A percentile compares a stretch with the other conserved stretches of the same genome.
These are phyloP conservation scores for Megalops atlanticus DNA, from an alignment of 2,113 vertebrate genomes.

Conservation along the genomic window DNA sequence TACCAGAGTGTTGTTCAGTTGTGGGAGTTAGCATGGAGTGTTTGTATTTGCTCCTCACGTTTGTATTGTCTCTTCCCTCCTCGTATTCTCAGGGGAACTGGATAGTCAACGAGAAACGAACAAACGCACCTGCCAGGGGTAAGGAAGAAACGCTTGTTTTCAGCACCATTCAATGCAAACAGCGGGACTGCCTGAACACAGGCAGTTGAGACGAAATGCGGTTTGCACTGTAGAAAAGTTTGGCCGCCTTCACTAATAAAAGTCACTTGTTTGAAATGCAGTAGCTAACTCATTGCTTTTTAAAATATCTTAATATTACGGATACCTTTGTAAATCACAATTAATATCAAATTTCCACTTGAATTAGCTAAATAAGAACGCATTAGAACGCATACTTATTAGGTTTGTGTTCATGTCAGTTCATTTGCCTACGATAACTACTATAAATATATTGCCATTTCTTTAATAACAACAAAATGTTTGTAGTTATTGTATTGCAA, in stretches of 20 bases:
- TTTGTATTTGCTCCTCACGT: conserved; percentile 36
- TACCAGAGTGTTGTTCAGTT: conserved; percentile 18
- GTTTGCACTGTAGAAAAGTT: conserved; percentile 12
- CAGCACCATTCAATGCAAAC: conserved; percentile 21
- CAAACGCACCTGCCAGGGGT: conserved; percentile 47
- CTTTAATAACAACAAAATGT: no score
- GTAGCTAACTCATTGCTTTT: background rate
- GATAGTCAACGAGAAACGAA: conserved; percentile 34
- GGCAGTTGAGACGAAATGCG: background rate
- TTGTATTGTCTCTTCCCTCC: conserved; percentile 28
- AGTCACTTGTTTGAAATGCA: conserved; percentile 10
- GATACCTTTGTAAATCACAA: no score
- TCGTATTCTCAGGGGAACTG: conserved; percentile 31
- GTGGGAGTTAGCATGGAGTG: conserved; percentile 43
- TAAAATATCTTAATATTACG: no score
- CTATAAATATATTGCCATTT: no score
- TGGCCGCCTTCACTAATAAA: background rate
- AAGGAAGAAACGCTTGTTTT: conserved; percentile 41
- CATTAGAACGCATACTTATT: no score
- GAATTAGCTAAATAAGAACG: no score
- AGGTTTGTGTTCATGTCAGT: no score
- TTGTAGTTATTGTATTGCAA: no score
- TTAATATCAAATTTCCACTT: no score
- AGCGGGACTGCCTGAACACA: background rate
- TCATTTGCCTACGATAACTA: no score